Conservation (phyloP, 2,797 vertebrate genomes). For the Pangasius krempfi region DNA sequence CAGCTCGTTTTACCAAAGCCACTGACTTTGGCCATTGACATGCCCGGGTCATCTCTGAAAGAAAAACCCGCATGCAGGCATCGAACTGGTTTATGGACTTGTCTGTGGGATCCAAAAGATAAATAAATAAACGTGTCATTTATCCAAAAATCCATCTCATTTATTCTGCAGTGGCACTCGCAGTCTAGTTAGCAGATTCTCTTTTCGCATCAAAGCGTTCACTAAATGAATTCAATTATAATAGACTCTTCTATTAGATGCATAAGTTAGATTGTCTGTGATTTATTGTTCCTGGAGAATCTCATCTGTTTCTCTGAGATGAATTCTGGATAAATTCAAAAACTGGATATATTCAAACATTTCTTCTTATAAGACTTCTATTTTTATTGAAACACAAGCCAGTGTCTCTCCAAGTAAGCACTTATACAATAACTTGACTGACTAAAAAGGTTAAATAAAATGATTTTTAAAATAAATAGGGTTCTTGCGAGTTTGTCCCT, state of each 20-base stretch:
- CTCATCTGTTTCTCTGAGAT: not conserved
- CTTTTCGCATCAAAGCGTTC: not conserved
- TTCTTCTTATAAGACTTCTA: not conserved
- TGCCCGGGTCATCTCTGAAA: slow-evolving; percentile 8
- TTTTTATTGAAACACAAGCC: not conserved
- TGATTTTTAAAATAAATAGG: not conserved
- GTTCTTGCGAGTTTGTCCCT: not conserved
- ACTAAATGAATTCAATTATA: not conserved
- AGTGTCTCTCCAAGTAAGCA: not conserved
- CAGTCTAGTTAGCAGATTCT: not conserved
- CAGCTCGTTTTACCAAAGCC: slow-evolving; percentile 24
- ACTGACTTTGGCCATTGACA: slow-evolving; percentile 1
- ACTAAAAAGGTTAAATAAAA: not conserved
- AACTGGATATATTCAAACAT: not conserved
- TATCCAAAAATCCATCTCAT: slow-evolving; percentile 55
- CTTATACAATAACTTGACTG: too few species aligned
- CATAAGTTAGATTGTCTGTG: not conserved
- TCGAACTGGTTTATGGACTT: not conserved
- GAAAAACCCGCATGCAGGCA: not conserved
- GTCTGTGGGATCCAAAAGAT: not conserved
- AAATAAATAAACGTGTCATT: slow-evolving; percentile 37
- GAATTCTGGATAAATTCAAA: not conserved
- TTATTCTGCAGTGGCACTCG: slow-evolving; percentile 59
- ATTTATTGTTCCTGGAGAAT: not conserved
- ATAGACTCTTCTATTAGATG: not conserved